Evolutionary conservation across 2,888 invertebrate genomes (phyloP), one percentile per base, ranked within the genome.

Genomic region (Ditylenchus weischeri): DNA sequence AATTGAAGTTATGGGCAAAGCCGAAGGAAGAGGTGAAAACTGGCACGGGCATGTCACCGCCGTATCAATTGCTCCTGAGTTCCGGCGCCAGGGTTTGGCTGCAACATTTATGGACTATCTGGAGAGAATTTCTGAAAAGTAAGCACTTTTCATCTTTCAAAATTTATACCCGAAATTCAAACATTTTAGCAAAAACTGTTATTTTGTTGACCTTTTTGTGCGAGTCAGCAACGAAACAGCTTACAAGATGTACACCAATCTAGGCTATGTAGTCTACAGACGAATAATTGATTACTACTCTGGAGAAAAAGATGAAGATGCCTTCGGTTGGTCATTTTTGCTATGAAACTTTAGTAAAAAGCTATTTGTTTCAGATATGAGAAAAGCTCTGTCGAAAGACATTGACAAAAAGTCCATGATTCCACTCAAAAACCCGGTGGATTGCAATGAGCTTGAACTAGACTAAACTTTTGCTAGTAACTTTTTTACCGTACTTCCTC

Each of bases 131-230:
- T 96, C 96, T 2, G 95, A 98, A 86, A 91, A 91, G 86, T 86
- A 77, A 68, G 70, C 54, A n/a, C 29, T 15, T 51, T 21, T 57
- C 19, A 19, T 3, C 18, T 61, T 38, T 57, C 13, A 10, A 38
- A 54, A 18, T 69, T 7, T 11, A 8, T 1, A 18, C 13, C 68
- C 15, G 6, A 18, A 13, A 38, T 58, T 65, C 70, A 76, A 74
- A 71, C 74, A 72, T 88, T 88, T 58, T 84, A 95, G 95, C 84
- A 95, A 96, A 86, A 88, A 90, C 65, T 91, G 93, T 36, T 96
- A 91, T 84, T 98, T 98, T 85, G 96, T 99, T 19, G 98, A 98
- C 84, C 87, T 98, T 49, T 99, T 96, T 88, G 98, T 98, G 5
- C 88, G 98, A 79, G 93, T 95, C 15, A 95, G 94, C 82, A 99